Evolutionary conservation across 1,140 invertebrate genomes (phyloP).

Genomic region (Epicauta chinensis): DNA sequence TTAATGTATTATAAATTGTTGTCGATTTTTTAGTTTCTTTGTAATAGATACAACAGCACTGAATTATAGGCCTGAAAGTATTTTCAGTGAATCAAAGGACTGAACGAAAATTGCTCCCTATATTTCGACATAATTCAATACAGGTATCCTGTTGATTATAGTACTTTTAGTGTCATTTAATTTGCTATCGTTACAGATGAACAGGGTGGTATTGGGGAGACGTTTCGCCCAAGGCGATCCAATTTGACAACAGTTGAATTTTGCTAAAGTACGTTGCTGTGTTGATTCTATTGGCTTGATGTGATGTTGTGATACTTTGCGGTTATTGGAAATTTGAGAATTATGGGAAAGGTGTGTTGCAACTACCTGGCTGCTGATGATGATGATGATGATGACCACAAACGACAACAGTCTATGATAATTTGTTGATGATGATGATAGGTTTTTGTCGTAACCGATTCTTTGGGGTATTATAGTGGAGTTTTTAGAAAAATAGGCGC

Average conservation of each 20-base stretch:
- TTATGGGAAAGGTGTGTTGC: conserved; percentile 14
- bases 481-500: neutral
- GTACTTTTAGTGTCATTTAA: conserved; percentile 23
- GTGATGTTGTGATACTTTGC: conserved; percentile 2
- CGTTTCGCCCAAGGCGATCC: too few species aligned
- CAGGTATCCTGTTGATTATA: conserved; percentile 12
- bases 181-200: conserved; percentile 6
- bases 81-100: too few species aligned
- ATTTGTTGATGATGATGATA: neutral
- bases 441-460: neutral
- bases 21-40: neutral
- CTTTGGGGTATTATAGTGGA: neutral
- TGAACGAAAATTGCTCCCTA: neutral
- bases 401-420: neutral
- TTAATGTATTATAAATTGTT: conserved; percentile 25
- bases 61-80: conserved; percentile 16
- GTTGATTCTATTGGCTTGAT: too few species aligned
- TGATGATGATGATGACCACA: neutral
- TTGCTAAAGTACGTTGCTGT: too few species aligned
- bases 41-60: too few species aligned
- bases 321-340: conserved; percentile 19
- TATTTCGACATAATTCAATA: neutral
- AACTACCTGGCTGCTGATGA: conserved; percentile 1
- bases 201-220: neutral
- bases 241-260: too few species aligned